These are phyloP conservation scores for Phylloscopus trochilus DNA, from an alignment of 2,113 vertebrate species.

Conservation along the genomic window DNA sequence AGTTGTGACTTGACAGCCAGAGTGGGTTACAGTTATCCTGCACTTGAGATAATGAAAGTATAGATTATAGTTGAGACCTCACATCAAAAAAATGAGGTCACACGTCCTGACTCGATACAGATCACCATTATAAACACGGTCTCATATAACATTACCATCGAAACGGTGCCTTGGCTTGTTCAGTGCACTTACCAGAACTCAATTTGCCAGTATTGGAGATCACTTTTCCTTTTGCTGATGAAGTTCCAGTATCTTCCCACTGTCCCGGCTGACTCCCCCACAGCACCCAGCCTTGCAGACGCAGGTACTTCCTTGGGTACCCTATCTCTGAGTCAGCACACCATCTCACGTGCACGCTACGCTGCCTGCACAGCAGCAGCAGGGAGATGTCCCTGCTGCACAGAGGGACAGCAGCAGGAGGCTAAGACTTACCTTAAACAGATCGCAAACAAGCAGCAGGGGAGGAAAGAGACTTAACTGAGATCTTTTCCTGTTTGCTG, in stretches of 20 bases:
- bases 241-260: neutral
- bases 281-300: neutral
- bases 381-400: neutral
- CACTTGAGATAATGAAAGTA: constrained; percentile 9
- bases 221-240: neutral
- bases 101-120: neutral
- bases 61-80: neutral
- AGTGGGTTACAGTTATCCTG: neutral
- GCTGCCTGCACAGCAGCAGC: neutral
- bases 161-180: neutral
- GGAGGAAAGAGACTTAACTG: neutral
- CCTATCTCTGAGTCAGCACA: neutral
- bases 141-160: neutral
- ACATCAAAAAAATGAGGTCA: neutral
- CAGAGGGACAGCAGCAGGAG: neutral
- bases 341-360: neutral
- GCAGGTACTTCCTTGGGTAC: neutral
- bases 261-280: fast-evolving
- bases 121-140: neutral
- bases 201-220: neutral
- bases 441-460: neutral
- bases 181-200: neutral
- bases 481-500: neutral
- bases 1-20: constrained; percentile 5
- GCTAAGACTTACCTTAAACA: neutral